phyloP scores from a whole-genome alignment of 2,888 invertebrate genomes.

The Taenaris catops region DNA sequence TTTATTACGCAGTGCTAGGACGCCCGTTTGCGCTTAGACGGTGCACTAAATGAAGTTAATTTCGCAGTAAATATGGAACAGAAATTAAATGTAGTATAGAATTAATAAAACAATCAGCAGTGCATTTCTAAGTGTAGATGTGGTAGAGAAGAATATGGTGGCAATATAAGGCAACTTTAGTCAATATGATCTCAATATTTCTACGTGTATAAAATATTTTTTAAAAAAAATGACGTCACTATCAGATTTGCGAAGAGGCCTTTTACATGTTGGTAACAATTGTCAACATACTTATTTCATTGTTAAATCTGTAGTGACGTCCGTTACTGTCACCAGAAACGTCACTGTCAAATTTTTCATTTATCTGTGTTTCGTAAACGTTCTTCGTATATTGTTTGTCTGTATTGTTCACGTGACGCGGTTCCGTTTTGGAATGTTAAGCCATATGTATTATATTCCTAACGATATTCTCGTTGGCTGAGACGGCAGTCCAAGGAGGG shows the following conservation, averaged over 20 bases:
- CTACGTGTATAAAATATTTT: conserved; percentile 14
- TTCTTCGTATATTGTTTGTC: conserved; percentile 9
- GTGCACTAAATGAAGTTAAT: not conserved
- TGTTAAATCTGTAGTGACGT: conserved; percentile 10
- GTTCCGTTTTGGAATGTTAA: conserved; percentile 5
- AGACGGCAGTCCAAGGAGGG: conserved; percentile 90
- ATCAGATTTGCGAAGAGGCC: conserved; percentile 1
- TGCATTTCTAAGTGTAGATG: conserved; percentile 7
- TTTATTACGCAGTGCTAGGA: conserved; percentile 13
- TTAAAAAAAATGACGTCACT: conserved; percentile 6
- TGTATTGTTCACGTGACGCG: conserved; percentile 1
- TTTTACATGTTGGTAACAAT: conserved; percentile 9
- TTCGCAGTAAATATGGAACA: conserved; percentile 1
- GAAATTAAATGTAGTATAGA: not conserved
- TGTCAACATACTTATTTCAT: conserved; percentile 6
- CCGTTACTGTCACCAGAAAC: conserved; percentile 2
- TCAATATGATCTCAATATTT: conserved; percentile 36
- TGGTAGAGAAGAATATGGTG: conserved; percentile 37
- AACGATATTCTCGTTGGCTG: conserved; percentile 87
- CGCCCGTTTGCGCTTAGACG: conserved; percentile 3
- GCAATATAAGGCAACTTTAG: conserved; percentile 43
- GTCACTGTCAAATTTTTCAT: conserved; percentile 9
- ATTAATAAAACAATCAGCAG: not conserved
- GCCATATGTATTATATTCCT: conserved; percentile 20
- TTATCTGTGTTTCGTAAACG: conserved; percentile 3